A percentile compares a stretch with the other conserved stretches of the same genome.
These are phyloP conservation scores for Ooceraea biroi DNA, from an alignment of 1,140 invertebrate species.

Conservation along the genomic window DNA sequence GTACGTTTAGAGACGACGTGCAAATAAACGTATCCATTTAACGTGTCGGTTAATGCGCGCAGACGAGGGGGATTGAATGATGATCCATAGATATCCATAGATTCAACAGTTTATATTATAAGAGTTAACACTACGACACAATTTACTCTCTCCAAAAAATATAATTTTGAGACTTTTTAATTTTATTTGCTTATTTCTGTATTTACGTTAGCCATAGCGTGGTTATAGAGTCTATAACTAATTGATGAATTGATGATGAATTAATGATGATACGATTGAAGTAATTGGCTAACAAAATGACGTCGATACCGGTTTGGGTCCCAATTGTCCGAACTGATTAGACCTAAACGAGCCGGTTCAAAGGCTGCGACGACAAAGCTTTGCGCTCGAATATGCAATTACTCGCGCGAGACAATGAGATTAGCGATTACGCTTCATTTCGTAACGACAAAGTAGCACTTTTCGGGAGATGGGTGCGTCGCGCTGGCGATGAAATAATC, in stretches of 20 bases:
- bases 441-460: slow-evolving; percentile 13
- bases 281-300: not conserved
- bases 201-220: no score
- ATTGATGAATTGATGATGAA: not conserved
- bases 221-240: no score
- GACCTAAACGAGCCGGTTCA: not conserved
- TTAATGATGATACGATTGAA: not conserved
- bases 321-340: not conserved
- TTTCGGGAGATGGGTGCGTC: not conserved
- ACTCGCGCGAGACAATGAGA: slow-evolving; percentile 17
- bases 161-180: no score
- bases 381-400: slow-evolving; percentile 21
- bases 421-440: slow-evolving; percentile 28
- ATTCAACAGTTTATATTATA: no score
- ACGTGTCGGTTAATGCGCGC: not conserved
- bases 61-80: not conserved
- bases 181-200: no score
- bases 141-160: no score
- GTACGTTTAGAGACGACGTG: slow-evolving; percentile 1
- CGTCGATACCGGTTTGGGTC: not conserved
- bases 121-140: no score
- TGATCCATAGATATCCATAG: no score
- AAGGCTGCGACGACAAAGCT: slow-evolving; percentile 11
- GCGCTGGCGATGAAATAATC: slow-evolving; percentile 18
- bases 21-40: slow-evolving; percentile 31